These are phyloP conservation scores for Microcebus lehilahytsara DNA, from an alignment of 2,113 vertebrate species.

Conservation along the genomic window DNA sequence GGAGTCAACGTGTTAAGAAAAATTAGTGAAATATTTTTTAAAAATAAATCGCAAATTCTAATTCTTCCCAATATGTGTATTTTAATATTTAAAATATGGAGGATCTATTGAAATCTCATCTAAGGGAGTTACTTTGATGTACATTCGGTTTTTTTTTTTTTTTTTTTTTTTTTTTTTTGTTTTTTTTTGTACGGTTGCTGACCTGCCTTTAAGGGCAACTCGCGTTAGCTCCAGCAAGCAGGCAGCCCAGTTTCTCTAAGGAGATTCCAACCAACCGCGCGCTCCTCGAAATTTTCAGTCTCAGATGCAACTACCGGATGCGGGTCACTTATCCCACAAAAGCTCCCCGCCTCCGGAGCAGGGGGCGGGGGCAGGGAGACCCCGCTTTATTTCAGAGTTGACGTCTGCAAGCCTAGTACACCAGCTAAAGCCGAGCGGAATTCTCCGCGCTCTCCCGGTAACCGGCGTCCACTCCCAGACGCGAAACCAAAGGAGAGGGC, in stretches of 20 bases:
- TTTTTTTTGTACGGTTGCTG: background rate
- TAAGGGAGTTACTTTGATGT: background rate
- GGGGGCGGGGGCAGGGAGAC: background rate
- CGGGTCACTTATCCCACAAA: background rate
- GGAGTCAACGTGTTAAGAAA: background rate
- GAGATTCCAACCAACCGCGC: background rate
- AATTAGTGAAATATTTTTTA: background rate
- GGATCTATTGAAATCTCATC: background rate
- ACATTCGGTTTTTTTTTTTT: background rate
- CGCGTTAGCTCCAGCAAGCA: background rate
- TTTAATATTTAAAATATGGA: background rate
- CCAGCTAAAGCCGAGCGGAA: background rate
- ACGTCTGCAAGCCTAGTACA: background rate
- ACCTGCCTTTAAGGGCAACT: background rate
- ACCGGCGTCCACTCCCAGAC: background rate
- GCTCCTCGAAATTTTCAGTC: background rate
- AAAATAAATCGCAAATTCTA: background rate
- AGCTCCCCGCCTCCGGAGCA: accelerated
- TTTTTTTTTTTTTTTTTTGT: too few relatives aligned
- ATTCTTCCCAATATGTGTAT: background rate
- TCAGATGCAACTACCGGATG: background rate
- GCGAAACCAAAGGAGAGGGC: background rate
- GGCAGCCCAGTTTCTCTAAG: background rate
- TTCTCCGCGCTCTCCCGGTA: background rate
- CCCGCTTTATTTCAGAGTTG: background rate